Base-by-base conservation (phyloP, 2,888 invertebrate genomes). In the Platerodrilus igneus region DNA sequence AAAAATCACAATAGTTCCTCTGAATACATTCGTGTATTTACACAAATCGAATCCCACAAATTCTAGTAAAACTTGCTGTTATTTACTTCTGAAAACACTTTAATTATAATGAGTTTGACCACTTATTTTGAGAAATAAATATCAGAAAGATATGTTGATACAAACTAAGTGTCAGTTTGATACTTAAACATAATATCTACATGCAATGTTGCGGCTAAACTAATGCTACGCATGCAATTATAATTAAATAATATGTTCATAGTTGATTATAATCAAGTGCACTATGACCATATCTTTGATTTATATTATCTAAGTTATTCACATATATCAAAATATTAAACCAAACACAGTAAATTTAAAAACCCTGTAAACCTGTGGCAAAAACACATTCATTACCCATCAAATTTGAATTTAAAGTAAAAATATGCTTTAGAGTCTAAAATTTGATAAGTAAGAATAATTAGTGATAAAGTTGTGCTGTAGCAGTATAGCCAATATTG, bases 401-500 rank as follows among this genome's bases (percentile, higher is more conserved):
- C 60, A 59, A 62, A 59, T 38, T 6, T 17, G 8, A 14, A n/a
- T n/a, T n/a, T n/a, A n/a, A n/a, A n/a, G n/a, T n/a, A n/a, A n/a
- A n/a, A n/a, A n/a, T n/a, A n/a, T n/a, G n/a, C n/a, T n/a, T n/a
- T n/a, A n/a, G n/a, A n/a, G n/a, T n/a, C n/a, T n/a, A n/a, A n/a
- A n/a, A n/a, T n/a, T 46, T 56, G 57, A 62, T 60, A 58, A 57
- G 54, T 57, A 48, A 57, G 50, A 45, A 37, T 32, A 54, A 57
- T 60, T 63, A 64, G 63, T 64, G 64, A 65, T 65, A 66, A 60
- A 62, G 63, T 66, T 63, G 60, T 67, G 67, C 66, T 67, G 64
- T 64, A 66, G 66, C 65, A 58, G 61, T 62, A 62, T 66, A 66
- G 66, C 66, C 66, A 67, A 68, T 64, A 68, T 64, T 65, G 65